Evolutionary conservation across 2,113 vertebrate species (phyloP).

Genomic region (Tenrec ecaudatus): DNA sequence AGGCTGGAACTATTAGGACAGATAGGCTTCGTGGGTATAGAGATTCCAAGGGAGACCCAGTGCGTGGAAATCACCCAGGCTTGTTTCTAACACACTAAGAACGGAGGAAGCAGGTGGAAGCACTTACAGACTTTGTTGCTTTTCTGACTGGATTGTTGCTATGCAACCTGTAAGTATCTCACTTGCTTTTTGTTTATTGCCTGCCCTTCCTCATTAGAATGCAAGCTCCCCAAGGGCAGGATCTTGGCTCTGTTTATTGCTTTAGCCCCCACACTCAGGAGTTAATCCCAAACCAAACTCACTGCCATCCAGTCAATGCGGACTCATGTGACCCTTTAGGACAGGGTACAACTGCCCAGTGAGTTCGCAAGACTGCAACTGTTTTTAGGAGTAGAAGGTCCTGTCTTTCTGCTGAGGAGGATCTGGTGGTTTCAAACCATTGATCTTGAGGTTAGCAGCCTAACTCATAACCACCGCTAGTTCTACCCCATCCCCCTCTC

Average conservation of each 20-base stretch:
- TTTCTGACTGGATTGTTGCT: neutral
- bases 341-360: too few relatives aligned
- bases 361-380: too few relatives aligned
- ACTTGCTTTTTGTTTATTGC: neutral
- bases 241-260: neutral
- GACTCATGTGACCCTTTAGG: too few relatives aligned
- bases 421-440: too few relatives aligned
- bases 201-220: neutral
- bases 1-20: neutral
- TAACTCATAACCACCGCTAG: too few relatives aligned
- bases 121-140: neutral
- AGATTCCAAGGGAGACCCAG: slow-evolving; percentile 1
- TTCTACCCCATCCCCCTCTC: too few relatives aligned
- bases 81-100: slow-evolving; percentile 6
- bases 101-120: neutral
- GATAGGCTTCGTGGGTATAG: neutral
- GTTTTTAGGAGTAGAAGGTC: too few relatives aligned
- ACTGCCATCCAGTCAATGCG: too few relatives aligned
- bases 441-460: too few relatives aligned
- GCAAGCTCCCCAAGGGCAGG: neutral
- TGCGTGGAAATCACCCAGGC: neutral
- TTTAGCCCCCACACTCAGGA: neutral
- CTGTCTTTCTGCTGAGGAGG: too few relatives aligned
- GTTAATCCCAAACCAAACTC: neutral
- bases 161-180: neutral